Base-by-base conservation (phyloP, 1,140 invertebrate genomes). In the Glomeris maerens region DNA sequence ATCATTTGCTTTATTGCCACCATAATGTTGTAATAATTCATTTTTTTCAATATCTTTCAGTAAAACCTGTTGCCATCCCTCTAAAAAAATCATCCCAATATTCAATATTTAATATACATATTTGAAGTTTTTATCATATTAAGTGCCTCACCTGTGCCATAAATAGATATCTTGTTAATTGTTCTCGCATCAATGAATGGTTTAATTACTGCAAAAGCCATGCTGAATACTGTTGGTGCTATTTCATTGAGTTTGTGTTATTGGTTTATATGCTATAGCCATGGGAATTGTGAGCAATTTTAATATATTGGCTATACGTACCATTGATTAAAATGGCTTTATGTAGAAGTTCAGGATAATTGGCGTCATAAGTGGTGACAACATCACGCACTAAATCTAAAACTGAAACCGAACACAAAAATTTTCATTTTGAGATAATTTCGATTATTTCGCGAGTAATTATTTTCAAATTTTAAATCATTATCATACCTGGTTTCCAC, bases 101-200 rank as follows among this genome's bases (percentile, higher is more conserved):
- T n/a, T n/a, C n/a, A n/a, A n/a, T n/a, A n/a, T n/a, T n/a, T n/a
- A n/a, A n/a, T n/a, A n/a, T n/a, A n/a, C n/a, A n/a, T n/a, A n/a
- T n/a, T n/a, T n/a, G n/a, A n/a, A n/a, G n/a, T n/a, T n/a, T n/a
- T n/a, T n/a, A n/a, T n/a, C n/a, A n/a, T n/a, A n/a, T n/a, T n/a
- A n/a, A n/a, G 17, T 36, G 10, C 10, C 31, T 50, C 44, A 27
- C 74, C 52, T 42, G 31, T 66, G 61, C 85, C 84, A 58, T 78
- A 79, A 45, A 95, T 88, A 59, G 81, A 76, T 27, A 95, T 89
- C 72, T 95, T 95, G 2, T 79, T 80, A 56, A 86, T 72, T 29
- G 88, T 93, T 59, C 86, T 83, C 55, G 92, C 87, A 58, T 88
- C 81, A 56, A 95, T 76, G 55, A 93, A 84, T 56, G 83, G 89